Evolutionary conservation across 2,113 vertebrate species (phyloP), one percentile per base, ranked within the genome.

Genomic region (Suncus etruscus): DNA sequence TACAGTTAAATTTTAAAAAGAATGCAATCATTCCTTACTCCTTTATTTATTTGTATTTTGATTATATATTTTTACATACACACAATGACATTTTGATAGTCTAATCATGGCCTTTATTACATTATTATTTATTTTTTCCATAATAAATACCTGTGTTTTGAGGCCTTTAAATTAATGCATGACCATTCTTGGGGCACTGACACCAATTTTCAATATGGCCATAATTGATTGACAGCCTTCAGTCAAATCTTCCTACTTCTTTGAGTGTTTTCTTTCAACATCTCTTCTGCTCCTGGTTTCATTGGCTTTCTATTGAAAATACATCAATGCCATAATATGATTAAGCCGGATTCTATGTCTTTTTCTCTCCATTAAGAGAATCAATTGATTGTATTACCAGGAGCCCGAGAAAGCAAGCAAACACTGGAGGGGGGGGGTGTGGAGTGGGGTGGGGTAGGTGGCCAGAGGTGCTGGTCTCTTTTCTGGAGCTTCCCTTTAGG

Each of bases 231-330:
- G 39, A 47, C 12, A 20, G 24, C 15, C 27, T n/a, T 81, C 11
- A 24, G 5, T 63, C 24, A 61, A 31, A 54, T 69, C 1, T 47
- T 39, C 45, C 47, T 32, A 73, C 50, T 66, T 31, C 51, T 65
- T 45, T 47, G 3, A 22, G 20, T 61, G 6, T 74, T 66, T 47
- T 14, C 27, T 70, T 91, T 25, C 58, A 70, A 86, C 27, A 12
- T 51, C 10, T 25, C 20, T 84, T 47, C 79, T 66, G 32, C 3
- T 82, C 69, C 8, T 11, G 18, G 12, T 84, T 83, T 84, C 72
- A 72, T 77, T 93, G 78, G 48, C 83, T 86, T 90, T 69, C 32
- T 18, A 9, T 61, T 84, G 83, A 88, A 82, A 78, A 45, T 63
- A 9, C 31, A 68, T 48, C n/a, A 65, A 9, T 25, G 66, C 15